Conservation (phyloP, 2,113 vertebrate genomes). For the Podiceps cristatus region DNA sequence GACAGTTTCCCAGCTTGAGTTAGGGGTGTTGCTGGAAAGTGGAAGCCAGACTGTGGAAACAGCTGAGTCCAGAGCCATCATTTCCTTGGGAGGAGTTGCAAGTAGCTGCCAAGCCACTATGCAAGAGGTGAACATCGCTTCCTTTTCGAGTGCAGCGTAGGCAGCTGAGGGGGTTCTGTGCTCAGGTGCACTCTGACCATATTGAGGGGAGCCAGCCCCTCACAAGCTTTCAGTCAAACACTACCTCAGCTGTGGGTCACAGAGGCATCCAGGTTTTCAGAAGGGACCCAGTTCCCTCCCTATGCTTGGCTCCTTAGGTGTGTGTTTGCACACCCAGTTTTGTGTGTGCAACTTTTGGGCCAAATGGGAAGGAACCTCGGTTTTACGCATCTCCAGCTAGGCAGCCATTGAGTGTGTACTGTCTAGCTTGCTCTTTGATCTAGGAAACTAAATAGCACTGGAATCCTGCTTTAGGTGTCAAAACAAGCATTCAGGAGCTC, state of each 20-base stretch:
- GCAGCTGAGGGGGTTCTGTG: background rate
- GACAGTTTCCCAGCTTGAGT: background rate
- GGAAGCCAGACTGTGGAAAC: background rate
- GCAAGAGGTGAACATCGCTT: background rate
- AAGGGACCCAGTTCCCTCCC: background rate
- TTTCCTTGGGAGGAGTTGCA: background rate
- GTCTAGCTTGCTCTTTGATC: background rate
- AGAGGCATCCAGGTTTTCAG: background rate
- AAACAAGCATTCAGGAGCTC: background rate
- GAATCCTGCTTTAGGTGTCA: background rate
- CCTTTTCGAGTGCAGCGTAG: background rate
- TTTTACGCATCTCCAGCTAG: background rate
- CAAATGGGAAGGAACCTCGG: background rate
- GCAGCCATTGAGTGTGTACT: background rate
- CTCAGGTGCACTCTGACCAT: background rate
- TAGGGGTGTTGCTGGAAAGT: background rate
- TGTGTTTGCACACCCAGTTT: background rate
- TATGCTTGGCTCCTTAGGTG: rapidly evolving
- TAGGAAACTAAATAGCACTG: background rate
- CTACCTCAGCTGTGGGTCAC: background rate
- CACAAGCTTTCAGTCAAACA: background rate
- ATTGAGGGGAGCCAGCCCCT: background rate
- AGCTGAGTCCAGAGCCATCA: background rate
- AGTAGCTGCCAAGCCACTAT: background rate
- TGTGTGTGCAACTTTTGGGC: rapidly evolving